Evolutionary conservation across 2,113 vertebrate species (phyloP).

Genomic region (Epinephelus lanceolatus): DNA sequence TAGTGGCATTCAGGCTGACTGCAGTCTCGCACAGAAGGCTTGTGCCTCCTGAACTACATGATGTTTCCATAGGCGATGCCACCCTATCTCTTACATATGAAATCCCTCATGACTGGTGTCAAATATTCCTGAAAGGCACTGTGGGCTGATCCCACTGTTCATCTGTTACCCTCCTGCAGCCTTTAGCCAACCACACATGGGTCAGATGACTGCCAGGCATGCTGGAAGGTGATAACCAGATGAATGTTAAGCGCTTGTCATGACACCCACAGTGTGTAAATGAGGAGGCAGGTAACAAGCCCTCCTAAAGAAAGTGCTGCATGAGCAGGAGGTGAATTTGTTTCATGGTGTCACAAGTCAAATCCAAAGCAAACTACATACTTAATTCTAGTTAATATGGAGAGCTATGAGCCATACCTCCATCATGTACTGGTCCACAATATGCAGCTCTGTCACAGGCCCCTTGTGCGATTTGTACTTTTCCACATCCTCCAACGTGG

Average conservation of each 20-base stretch:
- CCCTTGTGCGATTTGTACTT: conserved; percentile 88
- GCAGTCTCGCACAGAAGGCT: not conserved
- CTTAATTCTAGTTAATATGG: not conserved
- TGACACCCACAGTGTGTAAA: conserved; percentile 50
- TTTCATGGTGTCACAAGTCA: not conserved
- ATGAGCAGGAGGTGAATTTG: not conserved
- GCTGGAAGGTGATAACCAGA: conserved; percentile 56
- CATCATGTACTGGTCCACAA: conserved; percentile 92
- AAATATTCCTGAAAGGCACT: conserved; percentile 21
- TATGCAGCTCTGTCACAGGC: conserved; percentile 85
- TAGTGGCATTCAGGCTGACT: not conserved
- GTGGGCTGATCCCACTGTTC: conserved; percentile 46
- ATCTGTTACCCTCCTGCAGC: conserved; percentile 29
- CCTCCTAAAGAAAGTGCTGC: not conserved
- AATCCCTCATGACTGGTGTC: conserved; percentile 27
- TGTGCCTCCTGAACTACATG: not conserved
- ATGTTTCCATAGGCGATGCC: not conserved
- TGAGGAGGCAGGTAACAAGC: conserved; percentile 28
- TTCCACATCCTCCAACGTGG: conserved; percentile 88
- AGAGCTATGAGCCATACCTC: conserved; percentile 81
- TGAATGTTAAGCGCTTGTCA: conserved; percentile 35
- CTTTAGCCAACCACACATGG: conserved; percentile 2
- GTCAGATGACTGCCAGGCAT: conserved; percentile 35
- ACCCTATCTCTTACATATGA: conserved; percentile 2
- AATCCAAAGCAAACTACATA: not conserved